These are phyloP conservation scores for Linnaemya vulpina DNA, from an alignment of 2,888 invertebrate genomes.

Conservation along the genomic window DNA sequence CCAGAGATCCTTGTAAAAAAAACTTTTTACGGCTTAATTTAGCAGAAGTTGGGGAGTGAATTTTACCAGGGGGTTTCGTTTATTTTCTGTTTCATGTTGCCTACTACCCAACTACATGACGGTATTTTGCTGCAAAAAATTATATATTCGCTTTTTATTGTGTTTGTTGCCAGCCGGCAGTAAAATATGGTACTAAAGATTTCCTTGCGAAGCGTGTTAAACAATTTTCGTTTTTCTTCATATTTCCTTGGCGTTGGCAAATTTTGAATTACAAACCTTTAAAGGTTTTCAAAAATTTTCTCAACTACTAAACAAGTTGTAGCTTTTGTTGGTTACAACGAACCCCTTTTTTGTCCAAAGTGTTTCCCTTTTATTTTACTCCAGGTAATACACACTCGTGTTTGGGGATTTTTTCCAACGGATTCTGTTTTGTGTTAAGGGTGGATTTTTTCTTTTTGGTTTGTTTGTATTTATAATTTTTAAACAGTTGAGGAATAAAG, in stretches of 20 bases:
- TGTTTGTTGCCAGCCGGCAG: background rate
- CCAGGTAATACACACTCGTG: background rate
- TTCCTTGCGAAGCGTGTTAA: conserved; percentile 17
- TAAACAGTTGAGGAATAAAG: background rate
- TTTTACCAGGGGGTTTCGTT: conserved; percentile 4
- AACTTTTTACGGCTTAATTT: conserved; percentile 57
- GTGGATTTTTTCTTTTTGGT: conserved; percentile 30
- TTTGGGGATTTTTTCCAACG: background rate
- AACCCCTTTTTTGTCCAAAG: conserved; percentile 13
- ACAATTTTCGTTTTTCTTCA: conserved; percentile 17
- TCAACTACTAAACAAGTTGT: conserved; percentile 22
- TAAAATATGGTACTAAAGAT: conserved; percentile 32
- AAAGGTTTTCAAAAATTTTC: background rate
- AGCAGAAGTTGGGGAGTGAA: conserved; percentile 37
- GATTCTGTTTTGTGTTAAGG: background rate
- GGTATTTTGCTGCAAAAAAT: background rate
- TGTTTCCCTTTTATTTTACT: background rate
- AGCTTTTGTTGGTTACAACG: background rate
- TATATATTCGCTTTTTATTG: background rate
- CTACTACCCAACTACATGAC: conserved; percentile 11
- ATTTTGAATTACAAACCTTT: conserved; percentile 31
- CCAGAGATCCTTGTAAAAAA: conserved; percentile 37
- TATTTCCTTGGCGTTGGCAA: background rate
- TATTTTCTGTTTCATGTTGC: background rate
- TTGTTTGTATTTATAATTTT: conserved; percentile 15